phyloP scores from a whole-genome alignment of 1,140 invertebrate species.

The Myzus persicae region DNA sequence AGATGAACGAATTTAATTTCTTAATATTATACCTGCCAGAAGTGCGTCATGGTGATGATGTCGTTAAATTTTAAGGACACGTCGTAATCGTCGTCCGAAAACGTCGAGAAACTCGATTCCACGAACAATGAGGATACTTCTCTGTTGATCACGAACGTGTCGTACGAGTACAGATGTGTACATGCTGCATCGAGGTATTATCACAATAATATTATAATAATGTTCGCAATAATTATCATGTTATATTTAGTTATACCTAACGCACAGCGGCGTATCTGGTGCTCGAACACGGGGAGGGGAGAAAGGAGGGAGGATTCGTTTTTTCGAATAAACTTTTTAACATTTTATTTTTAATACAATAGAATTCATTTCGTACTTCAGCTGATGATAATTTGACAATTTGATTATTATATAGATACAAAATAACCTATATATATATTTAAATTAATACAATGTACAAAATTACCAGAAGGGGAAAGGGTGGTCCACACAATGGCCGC shows the following conservation, averaged over 20 bases:
- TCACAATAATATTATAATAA: not conserved
- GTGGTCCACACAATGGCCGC: not conserved
- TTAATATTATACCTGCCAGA: slow-evolving; percentile 16
- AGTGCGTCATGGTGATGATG: slow-evolving; percentile 19
- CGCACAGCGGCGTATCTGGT: not conserved
- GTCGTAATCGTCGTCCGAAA: not conserved
- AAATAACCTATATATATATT: not conserved
- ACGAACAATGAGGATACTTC: slow-evolving; percentile 9
- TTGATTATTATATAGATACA: too few species aligned
- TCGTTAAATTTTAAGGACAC: not conserved
- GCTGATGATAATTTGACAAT: not conserved
- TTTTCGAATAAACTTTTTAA: not conserved
- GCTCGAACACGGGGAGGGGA: not conserved
- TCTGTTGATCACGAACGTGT: not conserved
- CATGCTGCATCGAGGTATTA: not conserved
- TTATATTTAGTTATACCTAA: not conserved
- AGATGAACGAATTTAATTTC: not conserved
- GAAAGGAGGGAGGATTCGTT: not conserved
- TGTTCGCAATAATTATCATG: not conserved
- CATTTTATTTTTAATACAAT: not conserved
- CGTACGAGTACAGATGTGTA: not conserved
- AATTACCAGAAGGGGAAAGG: not conserved
- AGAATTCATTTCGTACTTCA: not conserved
- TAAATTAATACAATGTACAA: not conserved
- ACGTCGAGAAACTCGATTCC: not conserved